Base-by-base conservation (phyloP, 2,888 invertebrate genomes). In the Ennomos fuscantarius region DNA sequence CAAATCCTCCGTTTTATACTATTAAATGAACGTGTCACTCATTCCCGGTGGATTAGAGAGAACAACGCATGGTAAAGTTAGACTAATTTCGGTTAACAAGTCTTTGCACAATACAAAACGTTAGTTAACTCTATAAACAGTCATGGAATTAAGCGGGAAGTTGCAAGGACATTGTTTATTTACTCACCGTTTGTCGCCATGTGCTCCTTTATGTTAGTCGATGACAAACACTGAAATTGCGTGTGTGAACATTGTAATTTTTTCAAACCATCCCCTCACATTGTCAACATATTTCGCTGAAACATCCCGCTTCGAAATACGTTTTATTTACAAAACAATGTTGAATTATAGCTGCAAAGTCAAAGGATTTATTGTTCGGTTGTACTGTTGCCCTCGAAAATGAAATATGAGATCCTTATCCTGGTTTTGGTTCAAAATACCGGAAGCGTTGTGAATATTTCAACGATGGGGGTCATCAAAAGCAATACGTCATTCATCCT, bases 131-230 rank as follows among this genome's bases (percentile, higher is more conserved):
- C 65, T 65, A 70, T 72, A 82, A 80, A 81, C 78, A 80, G 70
- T 65, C 74, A 79, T 80, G 82, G 84, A 83, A 85, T 85, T 86
- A 83, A 80, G 74, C 73, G 76, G 81, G 78, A 81, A 84, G 78
- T 82, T 78, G 66, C 76, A 73, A 79, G 80, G 81, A 74, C 79
- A 73, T 70, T 12, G 12, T 33, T 24, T 24, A 48, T 33, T 24
- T 24, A 48, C 68, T 65, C 72, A 60, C 66, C 62, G 76, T 81
- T 81, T 78, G 79, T 82, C 79, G 76, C 77, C 76, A 55, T 42
- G 62, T 52, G 62, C 46, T 62, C 49, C 32, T 52, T 33, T 62
- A 62, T 66, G 49, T 70, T 68, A 65, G 67, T 63, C 68, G 63
- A 64, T 78, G 77, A 78, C 74, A 81, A 82, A 84, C 80, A 80